These are phyloP conservation scores for Macquaria ambigua DNA, from an alignment of 2,113 vertebrate genomes.

Conservation along the genomic window DNA sequence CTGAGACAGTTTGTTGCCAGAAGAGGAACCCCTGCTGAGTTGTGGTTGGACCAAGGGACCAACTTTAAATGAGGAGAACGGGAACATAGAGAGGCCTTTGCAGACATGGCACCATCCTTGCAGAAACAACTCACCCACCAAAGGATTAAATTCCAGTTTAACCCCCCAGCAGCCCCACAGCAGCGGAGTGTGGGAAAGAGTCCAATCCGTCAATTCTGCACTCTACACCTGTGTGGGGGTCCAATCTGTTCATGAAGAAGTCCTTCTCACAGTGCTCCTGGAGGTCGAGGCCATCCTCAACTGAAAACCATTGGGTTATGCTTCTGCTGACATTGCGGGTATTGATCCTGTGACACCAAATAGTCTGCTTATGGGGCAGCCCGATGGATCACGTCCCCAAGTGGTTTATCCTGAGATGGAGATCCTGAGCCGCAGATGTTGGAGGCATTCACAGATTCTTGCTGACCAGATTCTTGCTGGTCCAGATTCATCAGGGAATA, in stretches of 20 bases:
- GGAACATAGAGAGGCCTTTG: not conserved
- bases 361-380: slow-evolving; percentile 22
- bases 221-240: not conserved
- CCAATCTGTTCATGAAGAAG: not conserved
- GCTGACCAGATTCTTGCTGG: slow-evolving; percentile 8
- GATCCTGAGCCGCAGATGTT: not conserved
- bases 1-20: not conserved
- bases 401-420: not conserved
- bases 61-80: not conserved
- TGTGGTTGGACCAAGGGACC: not conserved
- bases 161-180: slow-evolving; percentile 4
- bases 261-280: slow-evolving; percentile 11
- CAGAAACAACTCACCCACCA: not conserved
- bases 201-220: not conserved
- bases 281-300: slow-evolving; percentile 13
- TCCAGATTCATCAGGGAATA: slow-evolving; percentile 12
- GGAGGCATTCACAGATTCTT: not conserved
- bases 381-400: not conserved
- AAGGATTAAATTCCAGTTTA: not conserved
- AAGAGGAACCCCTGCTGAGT: not conserved
- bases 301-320: not conserved
- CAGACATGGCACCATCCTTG: not conserved
- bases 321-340: not conserved
- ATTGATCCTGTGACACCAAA: slow-evolving; percentile 3
- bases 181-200: too few relatives aligned